Conservation (phyloP, 2,797 vertebrate genomes). For the Vultur gryphus region DNA sequence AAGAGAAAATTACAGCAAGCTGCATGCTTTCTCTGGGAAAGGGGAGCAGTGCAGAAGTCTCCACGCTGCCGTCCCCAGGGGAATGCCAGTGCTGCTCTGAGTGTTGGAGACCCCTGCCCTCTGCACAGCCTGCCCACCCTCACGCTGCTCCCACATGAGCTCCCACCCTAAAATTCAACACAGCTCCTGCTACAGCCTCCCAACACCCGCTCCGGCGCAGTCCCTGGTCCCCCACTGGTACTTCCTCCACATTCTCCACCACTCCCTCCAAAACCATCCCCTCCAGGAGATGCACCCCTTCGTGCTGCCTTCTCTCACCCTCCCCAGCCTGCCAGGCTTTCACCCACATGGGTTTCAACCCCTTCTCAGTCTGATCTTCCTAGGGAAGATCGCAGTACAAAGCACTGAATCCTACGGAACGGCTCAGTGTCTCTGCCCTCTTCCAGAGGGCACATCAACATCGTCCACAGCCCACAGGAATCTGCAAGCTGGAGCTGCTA, state of each 20-base stretch:
- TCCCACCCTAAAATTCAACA: neutral
- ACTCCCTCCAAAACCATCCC: neutral
- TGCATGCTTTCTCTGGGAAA: neutral
- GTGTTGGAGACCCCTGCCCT: neutral
- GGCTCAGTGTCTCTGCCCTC: neutral
- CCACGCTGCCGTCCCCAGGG: neutral
- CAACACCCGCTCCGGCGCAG: rapidly evolving
- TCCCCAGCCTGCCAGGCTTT: neutral
- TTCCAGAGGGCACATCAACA: neutral
- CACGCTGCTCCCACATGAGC: neutral
- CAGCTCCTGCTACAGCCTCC: neutral
- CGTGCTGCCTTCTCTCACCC: neutral
- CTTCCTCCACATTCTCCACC: neutral
- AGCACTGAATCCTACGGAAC: neutral
- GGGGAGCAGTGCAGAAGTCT: neutral
- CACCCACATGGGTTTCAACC: neutral
- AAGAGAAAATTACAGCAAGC: neutral
- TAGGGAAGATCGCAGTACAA: neutral
- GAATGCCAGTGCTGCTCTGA: neutral
- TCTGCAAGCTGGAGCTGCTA: neutral
- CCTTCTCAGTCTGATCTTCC: neutral
- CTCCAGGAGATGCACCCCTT: neutral
- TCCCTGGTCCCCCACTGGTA: neutral
- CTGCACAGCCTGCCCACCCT: neutral
- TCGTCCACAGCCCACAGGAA: neutral